Conservation (phyloP, 2,888 invertebrate species). For the Drosophila recens region DNA sequence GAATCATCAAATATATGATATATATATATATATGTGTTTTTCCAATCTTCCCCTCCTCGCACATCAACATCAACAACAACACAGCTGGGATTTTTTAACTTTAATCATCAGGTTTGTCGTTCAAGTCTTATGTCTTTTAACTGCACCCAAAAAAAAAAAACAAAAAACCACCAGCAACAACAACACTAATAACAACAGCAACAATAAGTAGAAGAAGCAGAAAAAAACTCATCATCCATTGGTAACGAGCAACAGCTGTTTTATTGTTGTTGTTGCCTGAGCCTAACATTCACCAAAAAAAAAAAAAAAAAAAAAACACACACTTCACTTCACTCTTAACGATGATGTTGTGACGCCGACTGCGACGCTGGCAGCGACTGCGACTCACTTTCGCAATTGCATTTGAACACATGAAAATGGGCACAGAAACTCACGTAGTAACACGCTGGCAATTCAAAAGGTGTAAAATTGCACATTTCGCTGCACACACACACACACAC, state of each 20-base stretch:
- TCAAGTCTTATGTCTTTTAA: conserved; percentile 83
- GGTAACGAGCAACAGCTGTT: conserved; percentile 48
- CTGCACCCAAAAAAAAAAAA: conserved; percentile 40
- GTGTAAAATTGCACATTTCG: conserved; percentile 77
- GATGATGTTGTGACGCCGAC: conserved; percentile 19
- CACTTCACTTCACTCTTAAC: conserved; percentile 47
- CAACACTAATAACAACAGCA: conserved; percentile 22
- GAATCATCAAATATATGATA: conserved; percentile 29
- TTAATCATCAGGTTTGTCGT: conserved; percentile 85
- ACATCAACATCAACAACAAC: conserved; percentile 46
- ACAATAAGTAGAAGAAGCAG: conserved; percentile 31
- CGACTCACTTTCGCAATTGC: conserved; percentile 77
- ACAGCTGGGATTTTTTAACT: conserved; percentile 85
- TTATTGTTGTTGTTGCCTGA: conserved; percentile 24
- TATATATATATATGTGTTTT: conserved; percentile 23
- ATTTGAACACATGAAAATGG: conserved; percentile 55
- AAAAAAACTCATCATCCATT: conserved; percentile 42
- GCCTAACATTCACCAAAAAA: conserved; percentile 66
- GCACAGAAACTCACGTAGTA: conserved; percentile 70
- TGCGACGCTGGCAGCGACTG: conserved; percentile 26
- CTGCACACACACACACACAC: conserved; percentile 57
- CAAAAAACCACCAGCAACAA: conserved; percentile 12
- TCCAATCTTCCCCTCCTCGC: conserved; percentile 30
- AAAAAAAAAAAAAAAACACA: conserved; percentile 31
- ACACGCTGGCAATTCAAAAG: conserved; percentile 54